Base-by-base conservation (phyloP, 2,888 invertebrate genomes). In the Sceliomorpha sp. region DNA sequence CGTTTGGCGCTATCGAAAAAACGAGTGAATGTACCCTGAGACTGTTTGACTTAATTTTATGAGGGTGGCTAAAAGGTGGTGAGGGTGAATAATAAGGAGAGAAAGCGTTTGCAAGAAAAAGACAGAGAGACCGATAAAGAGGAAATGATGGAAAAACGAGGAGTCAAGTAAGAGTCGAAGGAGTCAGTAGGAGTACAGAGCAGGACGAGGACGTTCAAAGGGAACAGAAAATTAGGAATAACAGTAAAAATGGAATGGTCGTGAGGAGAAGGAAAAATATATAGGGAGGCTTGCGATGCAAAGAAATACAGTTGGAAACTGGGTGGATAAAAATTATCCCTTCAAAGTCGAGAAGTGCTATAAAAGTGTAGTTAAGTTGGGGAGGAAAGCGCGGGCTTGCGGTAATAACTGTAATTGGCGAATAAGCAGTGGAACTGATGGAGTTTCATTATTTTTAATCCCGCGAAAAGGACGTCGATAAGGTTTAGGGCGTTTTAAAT, bases 41-140 rank as follows among this genome's bases (percentile, higher is more conserved):
- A 79, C 81, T 83, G 84, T 84, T 85, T 85, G 85, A 84, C 85
- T 85, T 85, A 85, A 85, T 85, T 85, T 85, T 83, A 84, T 66
- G 84, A 83, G 77, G 79, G 80, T 56, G 56, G 56, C 51, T 53
- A 51, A 53, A 67, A 67, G 64, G 53, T 60, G 70, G 47, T 50
- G 66, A 51, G 64, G 42, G 63, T 45, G 58, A 53, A 63, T 40
- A 58, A 42, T 53, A 60, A 58, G 47, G 27, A 63, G 47, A 56
- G 56, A 72, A 55, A 63, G 68, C 14, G 45, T 53, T 69, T 56
- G 40, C 44, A 15, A 13, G 36, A 27, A 42, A 10, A 31, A 56
- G 62, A 59, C 32, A 34, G 27, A 36, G 39, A 26, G 32, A 45
- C 48, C 39, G 70, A 70, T 42, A 50, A 56, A 40, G 63, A 72